Evolutionary conservation across 1,140 invertebrate species (phyloP).

Genomic region (Heliconius hewitsoni): DNA sequence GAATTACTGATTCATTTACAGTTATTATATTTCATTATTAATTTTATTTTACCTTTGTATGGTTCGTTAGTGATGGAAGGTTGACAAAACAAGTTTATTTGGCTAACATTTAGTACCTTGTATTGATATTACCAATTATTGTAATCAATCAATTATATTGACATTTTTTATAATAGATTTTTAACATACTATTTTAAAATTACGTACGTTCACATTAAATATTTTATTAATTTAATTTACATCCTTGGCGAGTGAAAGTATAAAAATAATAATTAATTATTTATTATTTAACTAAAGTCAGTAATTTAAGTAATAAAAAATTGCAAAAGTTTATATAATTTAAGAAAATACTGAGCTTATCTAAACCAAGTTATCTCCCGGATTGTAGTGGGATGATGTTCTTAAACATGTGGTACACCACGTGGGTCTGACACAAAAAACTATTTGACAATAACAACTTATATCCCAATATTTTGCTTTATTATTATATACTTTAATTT

Average conservation of each 20-base stretch:
- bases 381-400: constrained; percentile 59
- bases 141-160: background rate
- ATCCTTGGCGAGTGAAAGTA: too few species aligned
- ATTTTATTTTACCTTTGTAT: constrained; percentile 44
- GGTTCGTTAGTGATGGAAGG: background rate
- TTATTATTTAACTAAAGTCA: too few species aligned
- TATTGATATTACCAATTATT: background rate
- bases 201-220: background rate
- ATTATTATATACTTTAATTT: constrained; percentile 18
- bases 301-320: background rate
- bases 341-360: constrained; percentile 37
- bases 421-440: constrained; percentile 64
- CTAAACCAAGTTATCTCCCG: constrained; percentile 63
- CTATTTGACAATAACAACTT: background rate
- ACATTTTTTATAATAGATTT: background rate
- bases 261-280: too few species aligned
- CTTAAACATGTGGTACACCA: constrained; percentile 67
- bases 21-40: constrained; percentile 51
- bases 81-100: background rate
- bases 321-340: background rate
- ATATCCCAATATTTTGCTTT: background rate
- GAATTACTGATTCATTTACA: constrained; percentile 75
- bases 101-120: background rate
- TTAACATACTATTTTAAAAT: background rate
- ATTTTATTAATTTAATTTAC: background rate